A percentile compares a stretch with the other conserved stretches of the same genome.
phyloP scores from a whole-genome alignment of 2,113 vertebrate genomes.

The Lepisosteus oculatus region DNA sequence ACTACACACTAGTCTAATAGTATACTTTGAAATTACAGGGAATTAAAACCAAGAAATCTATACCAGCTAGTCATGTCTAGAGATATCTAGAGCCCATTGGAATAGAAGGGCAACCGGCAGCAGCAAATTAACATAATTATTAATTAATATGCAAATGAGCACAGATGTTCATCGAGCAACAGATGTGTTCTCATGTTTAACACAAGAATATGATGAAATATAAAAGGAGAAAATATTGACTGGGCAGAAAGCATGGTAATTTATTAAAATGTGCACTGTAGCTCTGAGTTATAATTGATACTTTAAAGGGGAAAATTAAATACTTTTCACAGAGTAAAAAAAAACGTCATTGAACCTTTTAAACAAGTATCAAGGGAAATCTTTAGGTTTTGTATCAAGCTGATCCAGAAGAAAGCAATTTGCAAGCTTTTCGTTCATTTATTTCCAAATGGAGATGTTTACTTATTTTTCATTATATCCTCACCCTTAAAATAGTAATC shows the following conservation, averaged over 20 bases:
- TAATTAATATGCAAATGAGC: constrained; percentile 69
- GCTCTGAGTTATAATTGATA: constrained; percentile 23
- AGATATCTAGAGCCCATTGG: constrained; percentile 45
- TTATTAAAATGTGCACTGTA: constrained; percentile 27
- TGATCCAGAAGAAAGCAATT: too few species aligned
- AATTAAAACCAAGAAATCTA: constrained; percentile 20
- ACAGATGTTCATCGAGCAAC: constrained; percentile 66
- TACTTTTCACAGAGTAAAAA: too few species aligned
- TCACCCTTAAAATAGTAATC: too few species aligned
- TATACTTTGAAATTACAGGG: constrained; percentile 4
- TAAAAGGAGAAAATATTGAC: constrained; percentile 20
- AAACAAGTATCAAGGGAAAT: too few species aligned
- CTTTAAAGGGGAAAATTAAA: not conserved
- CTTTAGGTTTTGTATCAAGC: too few species aligned
- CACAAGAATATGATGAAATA: constrained; percentile 47
- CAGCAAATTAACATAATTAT: constrained; percentile 68
- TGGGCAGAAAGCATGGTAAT: constrained; percentile 22
- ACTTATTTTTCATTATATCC: too few species aligned
- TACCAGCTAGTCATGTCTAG: constrained; percentile 25
- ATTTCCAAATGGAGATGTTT: too few species aligned
- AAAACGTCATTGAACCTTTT: too few species aligned
- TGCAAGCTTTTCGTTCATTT: too few species aligned
- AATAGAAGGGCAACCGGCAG: constrained; percentile 43
- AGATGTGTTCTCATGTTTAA: constrained; percentile 56
- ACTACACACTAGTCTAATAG: not conserved